phyloP scores from a whole-genome alignment of 53 echinoderm and acorn worm species.

The Hippasteria phrygiana region DNA sequence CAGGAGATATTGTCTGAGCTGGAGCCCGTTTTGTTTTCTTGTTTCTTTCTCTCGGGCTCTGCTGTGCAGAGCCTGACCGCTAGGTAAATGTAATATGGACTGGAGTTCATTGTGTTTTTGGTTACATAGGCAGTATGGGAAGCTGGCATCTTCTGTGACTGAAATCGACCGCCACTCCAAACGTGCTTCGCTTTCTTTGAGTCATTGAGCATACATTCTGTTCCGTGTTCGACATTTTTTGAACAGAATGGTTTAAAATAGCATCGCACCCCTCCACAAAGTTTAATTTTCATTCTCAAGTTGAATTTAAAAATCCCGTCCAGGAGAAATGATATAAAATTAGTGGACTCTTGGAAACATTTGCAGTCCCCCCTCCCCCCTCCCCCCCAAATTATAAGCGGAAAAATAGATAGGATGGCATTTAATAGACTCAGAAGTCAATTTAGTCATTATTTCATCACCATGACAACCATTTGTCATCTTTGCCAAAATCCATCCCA shows the following conservation, averaged over 20 bases:
- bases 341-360: no score
- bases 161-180: constrained; percentile 39
- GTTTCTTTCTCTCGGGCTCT: neutral
- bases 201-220: constrained; percentile 35
- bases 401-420: no score
- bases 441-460: constrained; percentile 3
- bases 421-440: no score
- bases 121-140: constrained; percentile 36
- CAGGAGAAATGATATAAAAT: no score
- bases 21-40: no score
- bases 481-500: neutral
- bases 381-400: no score
- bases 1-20: constrained; percentile 59
- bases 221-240: neutral
- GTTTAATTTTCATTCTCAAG: neutral
- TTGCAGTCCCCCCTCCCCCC: no score
- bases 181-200: constrained; percentile 23
- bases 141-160: constrained; percentile 21
- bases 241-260: neutral
- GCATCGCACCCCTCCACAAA: neutral
- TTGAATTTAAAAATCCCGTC: neutral
- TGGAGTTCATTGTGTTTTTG: constrained; percentile 43
- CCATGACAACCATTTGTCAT: neutral
- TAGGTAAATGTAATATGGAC: constrained; percentile 49
- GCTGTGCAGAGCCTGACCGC: neutral